Percentiles rank a stretch among this genome's conserved stretches.
These are phyloP conservation scores for Cryptotis parvus DNA, from an alignment of 2,113 vertebrate species.

Conservation along the genomic window DNA sequence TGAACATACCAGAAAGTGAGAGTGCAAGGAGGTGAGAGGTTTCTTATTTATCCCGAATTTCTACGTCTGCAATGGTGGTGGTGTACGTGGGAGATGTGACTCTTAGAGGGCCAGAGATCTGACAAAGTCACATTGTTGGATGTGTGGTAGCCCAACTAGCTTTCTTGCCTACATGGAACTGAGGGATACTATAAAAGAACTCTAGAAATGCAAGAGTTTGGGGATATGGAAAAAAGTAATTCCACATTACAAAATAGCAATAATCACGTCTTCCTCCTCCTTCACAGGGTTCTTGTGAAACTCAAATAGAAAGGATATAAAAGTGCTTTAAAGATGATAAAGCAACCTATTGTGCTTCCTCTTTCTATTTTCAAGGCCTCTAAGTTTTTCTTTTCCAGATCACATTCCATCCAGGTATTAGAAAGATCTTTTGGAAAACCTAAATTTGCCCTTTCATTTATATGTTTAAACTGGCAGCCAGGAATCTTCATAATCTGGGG, in stretches of 20 bases:
- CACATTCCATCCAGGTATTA: neutral
- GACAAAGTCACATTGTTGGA: neutral
- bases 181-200: neutral
- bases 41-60: neutral
- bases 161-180: neutral
- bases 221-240: slow-evolving; percentile 16
- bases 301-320: slow-evolving; percentile 37
- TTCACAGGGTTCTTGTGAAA: slow-evolving; percentile 43
- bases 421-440: slow-evolving; percentile 48
- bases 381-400: neutral
- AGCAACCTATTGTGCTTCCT: neutral
- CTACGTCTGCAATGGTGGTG: slow-evolving; percentile 3
- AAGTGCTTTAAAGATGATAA: slow-evolving; percentile 49
- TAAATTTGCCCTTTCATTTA: neutral
- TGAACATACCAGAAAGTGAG: slow-evolving; percentile 66
- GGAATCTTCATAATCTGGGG: neutral
- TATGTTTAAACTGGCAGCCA: neutral
- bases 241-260: slow-evolving; percentile 31
- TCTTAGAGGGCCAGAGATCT: neutral
- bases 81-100: no score
- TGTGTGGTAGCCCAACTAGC: neutral
- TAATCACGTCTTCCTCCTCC: slow-evolving; percentile 11
- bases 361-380: slow-evolving; percentile 25
- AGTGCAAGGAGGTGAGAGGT: neutral
- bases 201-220: neutral